These are phyloP conservation scores for Tragelaphus strepsiceros DNA, from an alignment of 2,113 vertebrate species.

Conservation along the genomic window DNA sequence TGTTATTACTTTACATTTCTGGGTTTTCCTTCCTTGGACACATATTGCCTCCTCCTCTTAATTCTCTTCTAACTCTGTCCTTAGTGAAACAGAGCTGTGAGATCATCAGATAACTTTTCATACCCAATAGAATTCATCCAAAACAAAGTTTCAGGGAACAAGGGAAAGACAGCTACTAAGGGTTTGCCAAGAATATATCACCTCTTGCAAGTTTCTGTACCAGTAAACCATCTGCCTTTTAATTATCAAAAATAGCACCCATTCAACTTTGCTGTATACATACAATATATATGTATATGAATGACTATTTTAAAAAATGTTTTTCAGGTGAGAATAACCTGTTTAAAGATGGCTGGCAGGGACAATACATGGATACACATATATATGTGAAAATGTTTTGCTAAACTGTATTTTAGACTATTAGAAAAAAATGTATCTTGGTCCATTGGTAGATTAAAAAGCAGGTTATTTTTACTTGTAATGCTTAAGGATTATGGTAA, in stretches of 20 bases:
- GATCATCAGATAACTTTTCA: background rate
- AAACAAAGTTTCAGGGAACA: background rate
- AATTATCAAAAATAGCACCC: background rate
- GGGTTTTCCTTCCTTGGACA: background rate
- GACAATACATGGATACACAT: background rate
- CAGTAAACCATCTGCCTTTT: background rate
- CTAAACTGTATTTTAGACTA: background rate
- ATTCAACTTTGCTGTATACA: background rate
- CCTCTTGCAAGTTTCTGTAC: background rate
- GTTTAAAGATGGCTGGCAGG: too few relatives aligned
- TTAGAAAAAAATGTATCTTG: background rate
- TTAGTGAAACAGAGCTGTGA: background rate
- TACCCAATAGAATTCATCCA: background rate
- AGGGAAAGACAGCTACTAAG: background rate
- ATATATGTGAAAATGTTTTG: background rate
- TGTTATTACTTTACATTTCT: background rate
- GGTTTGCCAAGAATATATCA: background rate
- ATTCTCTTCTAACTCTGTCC: background rate
- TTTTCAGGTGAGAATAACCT: background rate
- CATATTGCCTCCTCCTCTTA: background rate
- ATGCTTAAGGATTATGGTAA: background rate
- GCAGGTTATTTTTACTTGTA: background rate
- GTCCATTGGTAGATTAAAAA: background rate
- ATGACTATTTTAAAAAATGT: background rate
- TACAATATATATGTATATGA: background rate